Evolutionary conservation across 1,140 invertebrate species (phyloP), one percentile per base, ranked within the genome.

Genomic region (Eriocheir sinensis): DNA sequence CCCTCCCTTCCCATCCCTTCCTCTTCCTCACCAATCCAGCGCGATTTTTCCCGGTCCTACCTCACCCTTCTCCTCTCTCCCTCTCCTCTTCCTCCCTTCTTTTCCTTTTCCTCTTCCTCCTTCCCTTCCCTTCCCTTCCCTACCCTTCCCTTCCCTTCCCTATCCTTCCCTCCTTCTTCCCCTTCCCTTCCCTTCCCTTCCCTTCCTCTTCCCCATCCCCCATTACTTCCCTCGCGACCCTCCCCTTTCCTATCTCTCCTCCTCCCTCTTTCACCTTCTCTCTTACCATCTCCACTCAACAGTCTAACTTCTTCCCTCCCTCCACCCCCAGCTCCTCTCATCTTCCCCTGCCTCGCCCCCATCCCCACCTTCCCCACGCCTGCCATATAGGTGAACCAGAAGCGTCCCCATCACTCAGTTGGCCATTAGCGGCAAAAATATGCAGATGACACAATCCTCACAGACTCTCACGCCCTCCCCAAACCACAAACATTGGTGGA

Each of bases 51-150:
- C 83, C 15, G n/a, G 2, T 36, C 36, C 6, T 86, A n/a, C 3
- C 83, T 86, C 34, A 32, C 83, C 3, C 17, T 30, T 36, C 36
- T 15, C 4, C 83, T 30, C 83, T 86, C 12, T 36, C 34, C 21
- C 34, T 36, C 12, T 86, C 83, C 15, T 36, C 36, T 36, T 86
- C 83, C n/a, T 72, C n/a, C 60, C n/a, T n/a, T 72, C 60, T 72
- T n/a, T 72, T n/a, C n/a, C 60, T 72, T n/a, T 72, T n/a, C n/a
- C 60, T 72, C 60, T 72, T n/a, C n/a, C 83, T 86, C 83, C 4
- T 2, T 86, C 83, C 15, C 83, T 9, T 36, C 36, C 0, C 3
- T 36, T 86, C 83, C 4, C 83, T 30, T 0, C 36, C 83, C 4
- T 36, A 4, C 6, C 36, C 83, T 9, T 36, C 36, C 83, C 15